Percentiles rank a stretch among this genome's conserved stretches.
Conservation (phyloP, 2,113 vertebrate species). For the Nannospalax galili region DNA sequence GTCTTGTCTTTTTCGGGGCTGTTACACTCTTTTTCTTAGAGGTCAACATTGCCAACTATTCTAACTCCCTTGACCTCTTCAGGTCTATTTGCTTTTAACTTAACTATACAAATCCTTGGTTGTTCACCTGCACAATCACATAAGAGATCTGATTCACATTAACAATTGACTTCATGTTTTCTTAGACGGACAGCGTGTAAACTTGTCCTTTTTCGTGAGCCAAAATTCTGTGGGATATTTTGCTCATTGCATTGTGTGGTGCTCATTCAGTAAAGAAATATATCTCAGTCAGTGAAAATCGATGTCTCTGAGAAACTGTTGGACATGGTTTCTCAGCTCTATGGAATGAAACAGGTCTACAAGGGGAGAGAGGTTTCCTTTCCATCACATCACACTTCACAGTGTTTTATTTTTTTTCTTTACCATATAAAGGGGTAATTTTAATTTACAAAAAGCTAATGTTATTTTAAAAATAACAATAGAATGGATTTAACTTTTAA, state of each 20-base stretch:
- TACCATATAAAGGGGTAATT: neutral
- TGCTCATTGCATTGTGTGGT: neutral
- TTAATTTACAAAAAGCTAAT: slow-evolving; percentile 40
- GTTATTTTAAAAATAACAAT: slow-evolving; percentile 27
- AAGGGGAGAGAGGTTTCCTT: neutral
- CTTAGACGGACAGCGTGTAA: neutral
- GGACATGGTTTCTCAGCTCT: neutral
- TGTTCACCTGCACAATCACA: neutral
- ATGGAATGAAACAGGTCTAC: neutral
- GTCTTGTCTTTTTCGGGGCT: neutral
- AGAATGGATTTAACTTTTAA: slow-evolving; percentile 31
- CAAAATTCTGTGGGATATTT: neutral
- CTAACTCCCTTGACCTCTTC: neutral
- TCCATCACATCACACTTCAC: neutral
- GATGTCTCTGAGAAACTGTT: neutral
- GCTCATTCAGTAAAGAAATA: neutral
- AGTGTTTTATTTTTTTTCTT: neutral
- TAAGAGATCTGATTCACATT: neutral
- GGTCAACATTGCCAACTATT: neutral
- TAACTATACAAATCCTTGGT: neutral
- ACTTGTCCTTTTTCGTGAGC: neutral
- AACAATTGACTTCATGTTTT: neutral
- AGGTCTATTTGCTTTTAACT: neutral
- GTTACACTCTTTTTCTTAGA: neutral
- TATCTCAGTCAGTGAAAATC: neutral